Evolutionary conservation across 2,888 invertebrate species (phyloP), one percentile per base, ranked within the genome.

Genomic region (Aphidius colemani): DNA sequence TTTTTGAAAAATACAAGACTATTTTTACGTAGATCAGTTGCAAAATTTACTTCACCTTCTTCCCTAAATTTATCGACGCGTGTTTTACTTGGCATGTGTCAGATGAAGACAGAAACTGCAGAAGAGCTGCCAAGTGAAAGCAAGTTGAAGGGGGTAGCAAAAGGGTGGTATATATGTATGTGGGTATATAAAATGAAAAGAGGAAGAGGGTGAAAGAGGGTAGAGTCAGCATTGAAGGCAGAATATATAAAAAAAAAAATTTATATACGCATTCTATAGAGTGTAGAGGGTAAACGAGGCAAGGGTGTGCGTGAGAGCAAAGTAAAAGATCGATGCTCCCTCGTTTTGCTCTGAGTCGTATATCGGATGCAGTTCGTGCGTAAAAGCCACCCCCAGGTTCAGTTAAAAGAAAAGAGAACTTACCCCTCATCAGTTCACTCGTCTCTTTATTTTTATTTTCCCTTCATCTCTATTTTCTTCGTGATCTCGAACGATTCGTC

Each of bases 341-440:
- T 65, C 55, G 60, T 63, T 18, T 40, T 46, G 10, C 48, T 18
- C 46, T 59, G 39, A 9, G 49, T 53, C 65, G 55, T 59, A 68
- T 76, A 76, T 75, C 73, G 74, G 72, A 72, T 76, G 76, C 71
- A 78, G 75, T 75, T 79, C 79, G 79, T 80, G 80, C 79, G 80
- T 80, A 78, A 74, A 75, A 79, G 75, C 76, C 78, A 77, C 74
- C 73, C 72, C 69, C 70, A n/a, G n/a, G 66, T 67, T 30, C 30
- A 30, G 30, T 30, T 30, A 30, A 30, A 30, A 30, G 3, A 30
- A 5, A 30, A 30, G 30, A 71, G 57, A 64, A 67, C 61, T 71
- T 67, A 69, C 65, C 69, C 43, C 69, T 67, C 30, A 30, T 30
- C 30, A 30, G 30, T 30, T 30, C 30, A 30, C 30, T 30, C 30